phyloP scores from a whole-genome alignment of 2,113 vertebrate species.

The Sinocyclocheilus grahami region DNA sequence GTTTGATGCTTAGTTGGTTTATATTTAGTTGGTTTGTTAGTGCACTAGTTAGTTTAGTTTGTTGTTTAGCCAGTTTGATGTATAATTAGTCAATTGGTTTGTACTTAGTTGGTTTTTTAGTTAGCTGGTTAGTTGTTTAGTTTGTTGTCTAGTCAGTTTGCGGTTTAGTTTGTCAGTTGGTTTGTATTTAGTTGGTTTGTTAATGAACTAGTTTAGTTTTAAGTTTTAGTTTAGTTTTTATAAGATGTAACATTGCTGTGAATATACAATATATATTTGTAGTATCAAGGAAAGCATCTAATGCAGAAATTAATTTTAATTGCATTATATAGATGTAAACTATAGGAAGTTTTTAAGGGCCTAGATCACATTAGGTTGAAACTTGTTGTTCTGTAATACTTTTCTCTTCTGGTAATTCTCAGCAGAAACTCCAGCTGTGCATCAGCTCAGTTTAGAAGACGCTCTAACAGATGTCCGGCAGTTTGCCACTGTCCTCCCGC shows the following conservation, averaged over 20 bases:
- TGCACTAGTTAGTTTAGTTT: not conserved
- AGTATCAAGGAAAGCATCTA: not conserved
- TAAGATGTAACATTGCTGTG: not conserved
- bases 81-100: too few species aligned
- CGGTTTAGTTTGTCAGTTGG: not conserved
- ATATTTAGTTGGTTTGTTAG: not conserved
- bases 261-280: too few species aligned
- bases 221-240: not conserved
- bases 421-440: slow-evolving; percentile 20
- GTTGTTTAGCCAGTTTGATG: not conserved
- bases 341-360: not conserved
- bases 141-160: not conserved
- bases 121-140: not conserved
- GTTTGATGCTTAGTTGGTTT: not conserved
- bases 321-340: not conserved
- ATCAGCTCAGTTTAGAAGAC: slow-evolving; percentile 7
- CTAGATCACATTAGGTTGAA: not conserved
- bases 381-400: not conserved
- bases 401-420: not conserved
- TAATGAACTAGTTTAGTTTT: not conserved
- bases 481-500: not conserved
- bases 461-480: not conserved
- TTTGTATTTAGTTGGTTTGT: not conserved
- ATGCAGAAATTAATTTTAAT: not conserved
- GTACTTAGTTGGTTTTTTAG: not conserved